These are phyloP conservation scores for Dusona sp. DNA, from an alignment of 2,888 invertebrate genomes.

Conservation along the genomic window DNA sequence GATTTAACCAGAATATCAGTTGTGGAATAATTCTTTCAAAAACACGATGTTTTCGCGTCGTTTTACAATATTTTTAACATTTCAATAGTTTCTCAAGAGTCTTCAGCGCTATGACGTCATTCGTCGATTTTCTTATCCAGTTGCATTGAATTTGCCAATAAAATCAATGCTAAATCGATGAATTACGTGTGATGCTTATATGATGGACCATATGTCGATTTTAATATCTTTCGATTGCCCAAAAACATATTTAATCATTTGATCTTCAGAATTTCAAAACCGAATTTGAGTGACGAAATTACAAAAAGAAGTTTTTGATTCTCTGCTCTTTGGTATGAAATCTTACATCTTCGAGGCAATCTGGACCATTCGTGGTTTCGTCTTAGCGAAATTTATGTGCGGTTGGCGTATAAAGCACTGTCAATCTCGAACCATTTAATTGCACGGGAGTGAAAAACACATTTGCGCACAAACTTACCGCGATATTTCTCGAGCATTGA, in stretches of 20 bases:
- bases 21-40: constrained; percentile 43
- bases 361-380: too few relatives aligned
- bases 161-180: not conserved
- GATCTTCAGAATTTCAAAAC: too few relatives aligned
- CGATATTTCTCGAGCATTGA: not conserved
- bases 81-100: not conserved
- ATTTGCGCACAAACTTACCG: not conserved
- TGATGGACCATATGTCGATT: too few relatives aligned
- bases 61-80: not conserved
- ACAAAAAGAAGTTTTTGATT: too few relatives aligned
- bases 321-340: too few relatives aligned
- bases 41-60: constrained; percentile 13
- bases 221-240: too few relatives aligned
- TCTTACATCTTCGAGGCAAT: too few relatives aligned
- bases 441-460: not conserved
- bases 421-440: not conserved
- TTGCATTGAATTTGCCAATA: not conserved
- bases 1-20: constrained; percentile 74
- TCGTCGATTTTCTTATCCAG: not conserved
- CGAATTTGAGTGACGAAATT: too few relatives aligned
- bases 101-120: not conserved
- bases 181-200: not conserved
- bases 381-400: too few relatives aligned
- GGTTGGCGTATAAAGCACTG: too few relatives aligned
- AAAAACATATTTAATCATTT: not conserved